Evolutionary conservation across 1,140 invertebrate genomes (phyloP), one percentile per base, ranked within the genome.

Genomic region (Euborellia annulipes): DNA sequence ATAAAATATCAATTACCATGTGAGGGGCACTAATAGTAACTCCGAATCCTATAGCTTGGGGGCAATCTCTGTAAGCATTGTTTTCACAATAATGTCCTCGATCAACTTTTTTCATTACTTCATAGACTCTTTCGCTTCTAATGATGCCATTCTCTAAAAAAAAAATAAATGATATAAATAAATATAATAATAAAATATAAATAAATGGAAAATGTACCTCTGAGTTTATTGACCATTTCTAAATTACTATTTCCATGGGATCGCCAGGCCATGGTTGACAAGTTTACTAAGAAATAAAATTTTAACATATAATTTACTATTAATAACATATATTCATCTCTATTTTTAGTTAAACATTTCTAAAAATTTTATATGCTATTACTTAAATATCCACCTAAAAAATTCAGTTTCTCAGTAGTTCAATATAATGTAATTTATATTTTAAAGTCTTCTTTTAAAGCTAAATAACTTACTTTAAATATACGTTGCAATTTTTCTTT

Each of bases 11-110:
- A 53, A 51, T 65, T 71, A 93, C 89, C 94, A 98, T 98, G 66
- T 98, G 94, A 39, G 94, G 93, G 45, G 93, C 94, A 72, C 87
- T 92, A 44, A 97, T 97, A 1, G 93, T 98, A 3, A 90, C 93
- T 34, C 84, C 82, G 62, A 73, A 88, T 34, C 86, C 86, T 56
- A 91, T 91, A 27, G 75, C 71, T 64, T 90, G 90, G 0, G 92
- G 92, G 27, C 85, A 73, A 68, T 96, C 92, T 57, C 82, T 72
- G 56, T 95, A 97, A 1, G 90, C 79, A 64, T 80, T 79, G 57
- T 54, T 54, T 46, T 66, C 72, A 47, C 73, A 75, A 65, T 86
- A 94, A 54, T 85, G 70, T 50, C 76, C 82, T 57, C 94, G 69
- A 63, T 98, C 92, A 14, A 94, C 83, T 21, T 71, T 62, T 42